Conservation (phyloP, 2,888 invertebrate genomes). For the Torymus tubicola region DNA sequence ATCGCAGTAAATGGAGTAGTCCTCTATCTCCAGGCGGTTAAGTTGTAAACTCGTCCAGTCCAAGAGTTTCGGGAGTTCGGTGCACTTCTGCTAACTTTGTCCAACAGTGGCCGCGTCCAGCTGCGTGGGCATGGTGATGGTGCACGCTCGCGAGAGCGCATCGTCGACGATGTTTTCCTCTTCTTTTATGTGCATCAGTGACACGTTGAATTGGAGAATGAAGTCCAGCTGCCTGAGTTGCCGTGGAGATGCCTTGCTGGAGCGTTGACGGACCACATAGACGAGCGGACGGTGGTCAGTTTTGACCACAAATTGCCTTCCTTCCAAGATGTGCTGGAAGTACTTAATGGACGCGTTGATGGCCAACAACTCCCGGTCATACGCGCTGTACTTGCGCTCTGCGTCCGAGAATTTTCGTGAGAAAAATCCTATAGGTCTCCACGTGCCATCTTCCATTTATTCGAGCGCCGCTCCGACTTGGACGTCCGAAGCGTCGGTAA, state of each 20-base stretch:
- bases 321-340: background rate
- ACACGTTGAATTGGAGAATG: conserved; percentile 56
- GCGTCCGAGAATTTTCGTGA: no score
- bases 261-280: background rate
- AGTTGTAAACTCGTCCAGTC: background rate
- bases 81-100: background rate
- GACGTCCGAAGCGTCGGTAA: no score
- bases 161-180: conserved; percentile 60
- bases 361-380: background rate
- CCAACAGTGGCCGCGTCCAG: background rate
- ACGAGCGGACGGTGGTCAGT: conserved; percentile 10
- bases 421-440: no score
- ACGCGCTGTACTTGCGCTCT: background rate
- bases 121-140: conserved; percentile 6
- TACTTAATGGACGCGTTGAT: background rate
- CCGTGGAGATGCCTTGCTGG: conserved; percentile 52
- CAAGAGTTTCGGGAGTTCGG: background rate
- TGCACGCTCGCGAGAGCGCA: conserved; percentile 48
- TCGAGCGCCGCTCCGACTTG: no score
- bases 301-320: background rate
- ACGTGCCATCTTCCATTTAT: no score
- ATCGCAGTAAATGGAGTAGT: background rate
- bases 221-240: conserved; percentile 57
- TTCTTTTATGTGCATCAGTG: conserved; percentile 55
- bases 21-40: conserved; percentile 6